Base-by-base conservation (phyloP, 1,140 invertebrate genomes). In the Halyomorpha halys region DNA sequence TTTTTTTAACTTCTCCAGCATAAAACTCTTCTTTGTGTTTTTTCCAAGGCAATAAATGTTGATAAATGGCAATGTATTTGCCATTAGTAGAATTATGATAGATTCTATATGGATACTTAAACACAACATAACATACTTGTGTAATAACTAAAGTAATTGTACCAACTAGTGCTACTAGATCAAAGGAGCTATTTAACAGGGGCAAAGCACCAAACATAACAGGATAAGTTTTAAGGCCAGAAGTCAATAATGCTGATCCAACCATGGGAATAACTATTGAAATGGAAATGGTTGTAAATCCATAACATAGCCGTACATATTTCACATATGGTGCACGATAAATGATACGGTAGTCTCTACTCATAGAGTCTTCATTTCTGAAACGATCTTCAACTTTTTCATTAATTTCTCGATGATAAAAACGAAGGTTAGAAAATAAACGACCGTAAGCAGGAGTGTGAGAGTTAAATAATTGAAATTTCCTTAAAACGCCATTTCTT, bases 281-380 rank as follows among this genome's bases (percentile, higher is more conserved):
- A 39, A 21, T 21, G 2, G 53, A 6, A n/a, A 65, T 3, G 13
- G 13, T 30, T 9, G 59, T 51, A 11, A n/a, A 39, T 39, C 34
- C 21, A 39, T 54, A 68, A 65, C 25, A 65, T 30, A 54, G 68
- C 62, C 62, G 70, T 68, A 56, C 54, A 64, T 71, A 72, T n/a
- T 67, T 68, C 1, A 63, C 61, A 59, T 70, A 65, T 54, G 66
- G 69, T 63, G 67, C 70, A 64, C 72, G 65, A 47, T 74, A 73
- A 51, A 74, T 71, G 19, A 74, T 63, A 19, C 67, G 59, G 64
- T 67, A 73, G 8, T 65, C 15, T 49, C 67, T 66, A 14, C 34
- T 39, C 6, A 39, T 13, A 11, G 34, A 39, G 11, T 39, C 34
- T 39, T 39, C 34, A 39, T 9, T 39, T 39, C 13, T 39, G 4